These are phyloP conservation scores for Pogonomyrmex californicus DNA, from an alignment of 1,140 invertebrate species.

Conservation along the genomic window DNA sequence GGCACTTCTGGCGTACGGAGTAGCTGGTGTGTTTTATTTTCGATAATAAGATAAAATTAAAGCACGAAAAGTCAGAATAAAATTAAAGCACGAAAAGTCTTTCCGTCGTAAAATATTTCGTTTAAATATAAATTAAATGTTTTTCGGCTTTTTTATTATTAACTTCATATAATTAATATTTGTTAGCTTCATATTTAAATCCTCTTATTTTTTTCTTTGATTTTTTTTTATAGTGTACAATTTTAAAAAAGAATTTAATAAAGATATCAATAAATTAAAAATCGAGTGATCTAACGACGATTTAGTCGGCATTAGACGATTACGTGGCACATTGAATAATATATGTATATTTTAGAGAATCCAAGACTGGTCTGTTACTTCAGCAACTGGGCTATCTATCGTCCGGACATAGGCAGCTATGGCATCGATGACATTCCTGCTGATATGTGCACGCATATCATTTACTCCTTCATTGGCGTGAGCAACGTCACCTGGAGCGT, in stretches of 20 bases:
- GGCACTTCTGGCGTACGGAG: conserved; percentile 24
- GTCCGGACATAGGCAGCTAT: conserved; percentile 93
- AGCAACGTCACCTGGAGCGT: conserved; percentile 92
- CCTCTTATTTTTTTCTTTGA: not conserved
- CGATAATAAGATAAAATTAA: conserved; percentile 47
- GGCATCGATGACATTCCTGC: conserved; percentile 94
- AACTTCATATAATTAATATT: not conserved
- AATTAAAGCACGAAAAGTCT: not conserved
- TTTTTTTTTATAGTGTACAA: not conserved
- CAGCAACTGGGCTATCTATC: conserved; percentile 96
- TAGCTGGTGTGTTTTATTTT: conserved; percentile 68
- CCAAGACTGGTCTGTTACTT: conserved; percentile 94
- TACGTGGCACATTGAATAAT: not conserved
- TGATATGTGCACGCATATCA: conserved; percentile 94
- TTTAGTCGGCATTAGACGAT: not conserved
- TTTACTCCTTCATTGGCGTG: conserved; percentile 97
- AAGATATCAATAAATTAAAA: not conserved
- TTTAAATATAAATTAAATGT: not conserved
- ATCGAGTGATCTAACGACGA: not conserved
- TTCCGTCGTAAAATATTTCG: conserved; percentile 1
- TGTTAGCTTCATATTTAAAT: not conserved
- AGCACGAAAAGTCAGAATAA: conserved; percentile 1
- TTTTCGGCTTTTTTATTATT: not conserved
- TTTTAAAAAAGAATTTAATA: not conserved
- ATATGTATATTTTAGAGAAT: conserved; percentile 7